Base-by-base conservation (phyloP, 2,888 invertebrate genomes). In the Urechis unicinctus region DNA sequence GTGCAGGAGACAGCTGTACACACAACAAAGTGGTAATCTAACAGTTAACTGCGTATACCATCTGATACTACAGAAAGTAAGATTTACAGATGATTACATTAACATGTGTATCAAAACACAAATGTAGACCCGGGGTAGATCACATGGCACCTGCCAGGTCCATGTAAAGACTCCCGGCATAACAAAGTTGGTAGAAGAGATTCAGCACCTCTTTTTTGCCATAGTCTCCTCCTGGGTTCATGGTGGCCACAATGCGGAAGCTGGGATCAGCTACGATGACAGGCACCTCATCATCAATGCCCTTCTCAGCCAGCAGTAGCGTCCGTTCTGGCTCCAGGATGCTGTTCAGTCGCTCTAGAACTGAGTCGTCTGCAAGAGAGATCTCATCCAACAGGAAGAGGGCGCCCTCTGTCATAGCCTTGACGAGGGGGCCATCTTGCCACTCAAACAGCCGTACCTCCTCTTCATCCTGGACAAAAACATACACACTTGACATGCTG, bases 141-240 rank as follows among this genome's bases (percentile, higher is more conserved):
- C n/a, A n/a, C n/a, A n/a, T n/a, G n/a, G n/a, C n/a, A n/a, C n/a
- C n/a, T n/a, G n/a, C n/a, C n/a, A n/a, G n/a, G n/a, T n/a, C n/a
- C n/a, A n/a, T n/a, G n/a, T n/a, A n/a, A n/a, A n/a, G n/a, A n/a
- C n/a, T n/a, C n/a, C n/a, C n/a, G n/a, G n/a, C n/a, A n/a, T n/a
- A n/a, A n/a, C n/a, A n/a, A n/a, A n/a, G 36, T 36, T 36, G 9
- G 17, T 36, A 36, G 36, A 36, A 9, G 17, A 36, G 9, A 36
- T 13, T 13, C 36, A 25, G 4, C 65, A 83, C 83, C 79, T 99
- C 98, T 75, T 98, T 98, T 77, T 99, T 99, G 2, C 98, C 98
- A 75, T 91, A 98, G 82, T 99, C 98, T 1, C 97, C 97, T 13
- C 97, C 96, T 5, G 98, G 98, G 81, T 99, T 99, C 98, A 99